Evolutionary conservation across 2,888 invertebrate genomes (phyloP).

Genomic region (Sturmia bella): DNA sequence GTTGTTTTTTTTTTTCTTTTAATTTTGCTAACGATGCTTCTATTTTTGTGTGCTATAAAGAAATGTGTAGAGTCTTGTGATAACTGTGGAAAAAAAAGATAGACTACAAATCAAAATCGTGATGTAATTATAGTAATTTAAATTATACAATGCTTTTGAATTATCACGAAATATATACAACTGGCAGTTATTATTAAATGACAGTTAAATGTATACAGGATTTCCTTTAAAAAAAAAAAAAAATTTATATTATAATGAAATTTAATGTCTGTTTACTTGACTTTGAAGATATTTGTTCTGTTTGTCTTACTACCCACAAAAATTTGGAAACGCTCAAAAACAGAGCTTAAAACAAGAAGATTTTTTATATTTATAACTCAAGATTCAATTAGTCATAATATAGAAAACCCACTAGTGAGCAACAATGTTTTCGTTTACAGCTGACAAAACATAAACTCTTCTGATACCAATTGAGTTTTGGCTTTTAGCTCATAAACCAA

Average conservation of each 20-base stretch:
- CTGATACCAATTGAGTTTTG: no score
- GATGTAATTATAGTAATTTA: conserved; percentile 66
- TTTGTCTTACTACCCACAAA: no score
- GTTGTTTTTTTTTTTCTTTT: conserved; percentile 9
- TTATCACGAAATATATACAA: neutral
- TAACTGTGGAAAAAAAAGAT: conserved; percentile 4
- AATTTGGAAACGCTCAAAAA: no score
- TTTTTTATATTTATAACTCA: no score
- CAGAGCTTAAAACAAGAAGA: no score
- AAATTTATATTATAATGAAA: neutral
- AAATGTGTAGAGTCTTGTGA: neutral
- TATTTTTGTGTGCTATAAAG: neutral
- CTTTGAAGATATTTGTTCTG: neutral
- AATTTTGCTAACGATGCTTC: neutral
- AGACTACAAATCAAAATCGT: conserved; percentile 63
- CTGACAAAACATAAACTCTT: no score
- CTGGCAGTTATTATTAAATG: neutral
- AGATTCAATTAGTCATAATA: no score
- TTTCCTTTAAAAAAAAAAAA: conserved; percentile 46
- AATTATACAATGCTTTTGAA: conserved; percentile 35
- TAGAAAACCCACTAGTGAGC: no score
- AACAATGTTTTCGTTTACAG: no score
- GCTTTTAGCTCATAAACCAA: no score
- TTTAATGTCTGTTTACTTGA: neutral
- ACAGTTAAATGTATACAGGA: conserved; percentile 25